Evolutionary conservation across 2,888 invertebrate genomes (phyloP), one percentile per base, ranked within the genome.

Genomic region (Lypha dubia): DNA sequence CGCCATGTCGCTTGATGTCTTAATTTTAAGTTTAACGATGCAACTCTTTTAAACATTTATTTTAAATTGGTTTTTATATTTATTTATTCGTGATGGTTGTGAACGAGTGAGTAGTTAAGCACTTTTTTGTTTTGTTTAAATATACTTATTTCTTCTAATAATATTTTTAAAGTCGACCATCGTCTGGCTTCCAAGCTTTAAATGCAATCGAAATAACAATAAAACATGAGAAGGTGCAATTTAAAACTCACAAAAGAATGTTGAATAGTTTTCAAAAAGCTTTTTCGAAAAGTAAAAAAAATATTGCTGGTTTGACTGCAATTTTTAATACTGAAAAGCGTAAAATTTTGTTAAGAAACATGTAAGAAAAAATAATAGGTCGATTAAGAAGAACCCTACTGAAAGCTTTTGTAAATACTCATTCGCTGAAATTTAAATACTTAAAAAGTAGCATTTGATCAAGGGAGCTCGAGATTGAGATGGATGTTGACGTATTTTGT

Each of bases 221-320:
- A 38, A n/a, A 74, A 63, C 20, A 51, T 63, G 63, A 63, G 17
- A 51, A 41, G 41, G 41, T 51, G 53, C 51, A 63, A 51, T 74
- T 74, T 63, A 17, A 63, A 53, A 63, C 53, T 51, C 3, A 20
- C 13, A 41, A 63, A 63, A 11, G 74, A 74, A 74, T 74, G 74
- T 53, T 74, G 51, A 63, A 74, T 28, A 63, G 51, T 63, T 62
- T 35, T 15, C 0, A 62, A 38, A 53, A 32, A 22, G 49, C 28
- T 51, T 62, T 17, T 44, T 56, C n/a, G 6, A 35, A 70, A 58
- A 41, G 17, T 41, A 41, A 49, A 2, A 24, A 60, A 71, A 17
- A 7, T 46, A 46, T 35, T 62, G 41, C 24, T 62, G 17, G 51
- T 32, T 9, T 51, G 41, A 28, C 51, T 22, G 49, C 20, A 32